Evolutionary conservation across 2,113 vertebrate species (phyloP).

Genomic region (Corythoichthys haematopterus): DNA sequence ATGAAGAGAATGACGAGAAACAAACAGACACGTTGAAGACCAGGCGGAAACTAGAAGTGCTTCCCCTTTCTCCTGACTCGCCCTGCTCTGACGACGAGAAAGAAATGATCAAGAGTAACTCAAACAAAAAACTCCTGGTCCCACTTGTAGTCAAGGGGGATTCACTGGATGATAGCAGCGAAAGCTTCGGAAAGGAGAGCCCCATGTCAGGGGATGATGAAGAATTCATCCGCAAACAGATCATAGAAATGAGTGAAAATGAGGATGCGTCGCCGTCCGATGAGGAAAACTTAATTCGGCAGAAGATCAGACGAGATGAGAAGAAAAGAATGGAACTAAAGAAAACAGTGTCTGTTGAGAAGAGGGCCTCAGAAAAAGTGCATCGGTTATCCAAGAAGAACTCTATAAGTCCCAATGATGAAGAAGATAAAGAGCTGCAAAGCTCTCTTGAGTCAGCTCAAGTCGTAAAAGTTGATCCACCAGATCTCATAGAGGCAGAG

Average conservation of each 20-base stretch:
- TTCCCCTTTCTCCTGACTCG: slow-evolving; percentile 74
- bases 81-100: slow-evolving; percentile 79
- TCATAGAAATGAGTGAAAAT: slow-evolving; percentile 95
- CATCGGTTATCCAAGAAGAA: slow-evolving; percentile 79
- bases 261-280: slow-evolving; percentile 90
- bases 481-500: slow-evolving; percentile 63
- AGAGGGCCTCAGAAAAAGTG: slow-evolving; percentile 70
- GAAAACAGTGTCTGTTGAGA: slow-evolving; percentile 70
- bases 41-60: slow-evolving; percentile 73
- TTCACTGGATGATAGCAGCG: slow-evolving; percentile 92
- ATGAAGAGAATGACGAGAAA: slow-evolving; percentile 56
- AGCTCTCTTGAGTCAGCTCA: slow-evolving; percentile 77
- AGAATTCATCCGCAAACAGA: slow-evolving; percentile 90
- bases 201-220: slow-evolving; percentile 88
- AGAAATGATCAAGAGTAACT: slow-evolving; percentile 41
- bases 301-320: slow-evolving; percentile 78
- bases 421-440: slow-evolving; percentile 71
- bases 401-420: slow-evolving; percentile 82
- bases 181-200: slow-evolving; percentile 86
- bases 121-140: slow-evolving; percentile 72
- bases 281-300: slow-evolving; percentile 76
- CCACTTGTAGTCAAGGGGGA: slow-evolving; percentile 75
- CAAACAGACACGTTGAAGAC: slow-evolving; percentile 65
- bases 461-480: slow-evolving; percentile 72
- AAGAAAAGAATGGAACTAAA: slow-evolving; percentile 72